Percentiles rank a stretch among this genome's conserved stretches.
phyloP scores from a whole-genome alignment of 2,888 invertebrate species.

The Crepidodera aurea region DNA sequence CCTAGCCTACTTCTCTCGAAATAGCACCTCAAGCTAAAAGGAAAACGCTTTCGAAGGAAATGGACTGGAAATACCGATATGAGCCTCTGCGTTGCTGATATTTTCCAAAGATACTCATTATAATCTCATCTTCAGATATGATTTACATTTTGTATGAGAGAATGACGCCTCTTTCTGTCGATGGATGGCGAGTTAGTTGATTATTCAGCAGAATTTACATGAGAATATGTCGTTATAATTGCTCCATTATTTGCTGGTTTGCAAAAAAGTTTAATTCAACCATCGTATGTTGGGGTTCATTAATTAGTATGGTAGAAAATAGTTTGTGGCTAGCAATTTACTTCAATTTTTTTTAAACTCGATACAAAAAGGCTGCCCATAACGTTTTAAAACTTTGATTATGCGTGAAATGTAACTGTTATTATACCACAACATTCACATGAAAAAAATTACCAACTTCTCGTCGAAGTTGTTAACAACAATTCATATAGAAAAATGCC shows the following conservation, averaged over 20 bases:
- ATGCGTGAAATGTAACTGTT: too few relatives aligned
- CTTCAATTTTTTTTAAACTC: too few relatives aligned
- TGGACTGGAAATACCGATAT: slow-evolving; percentile 52
- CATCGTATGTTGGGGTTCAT: not conserved
- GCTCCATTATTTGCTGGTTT: not conserved
- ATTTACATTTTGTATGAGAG: slow-evolving; percentile 36
- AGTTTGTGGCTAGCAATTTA: too few relatives aligned
- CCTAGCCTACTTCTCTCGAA: slow-evolving; percentile 38
- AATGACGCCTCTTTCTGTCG: slow-evolving; percentile 6
- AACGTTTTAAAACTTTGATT: too few relatives aligned
- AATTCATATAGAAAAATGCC: too few relatives aligned
- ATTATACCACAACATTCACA: too few relatives aligned
- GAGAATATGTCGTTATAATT: slow-evolving; percentile 42
- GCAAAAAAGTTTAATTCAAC: not conserved
- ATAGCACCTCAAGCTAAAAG: slow-evolving; percentile 42
- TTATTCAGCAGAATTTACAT: slow-evolving; percentile 14
- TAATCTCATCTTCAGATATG: slow-evolving; percentile 52
- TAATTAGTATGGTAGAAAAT: not conserved
- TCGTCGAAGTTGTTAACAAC: too few relatives aligned
- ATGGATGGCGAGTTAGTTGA: slow-evolving; percentile 15
- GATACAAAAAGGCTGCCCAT: too few relatives aligned
- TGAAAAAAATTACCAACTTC: too few relatives aligned
- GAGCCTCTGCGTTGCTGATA: slow-evolving; percentile 44
- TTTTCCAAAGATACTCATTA: slow-evolving; percentile 51
- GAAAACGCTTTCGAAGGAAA: slow-evolving; percentile 48